Evolutionary conservation across 2,113 vertebrate genomes (phyloP), one percentile per base, ranked within the genome.

Genomic region (Anguilla japonica): DNA sequence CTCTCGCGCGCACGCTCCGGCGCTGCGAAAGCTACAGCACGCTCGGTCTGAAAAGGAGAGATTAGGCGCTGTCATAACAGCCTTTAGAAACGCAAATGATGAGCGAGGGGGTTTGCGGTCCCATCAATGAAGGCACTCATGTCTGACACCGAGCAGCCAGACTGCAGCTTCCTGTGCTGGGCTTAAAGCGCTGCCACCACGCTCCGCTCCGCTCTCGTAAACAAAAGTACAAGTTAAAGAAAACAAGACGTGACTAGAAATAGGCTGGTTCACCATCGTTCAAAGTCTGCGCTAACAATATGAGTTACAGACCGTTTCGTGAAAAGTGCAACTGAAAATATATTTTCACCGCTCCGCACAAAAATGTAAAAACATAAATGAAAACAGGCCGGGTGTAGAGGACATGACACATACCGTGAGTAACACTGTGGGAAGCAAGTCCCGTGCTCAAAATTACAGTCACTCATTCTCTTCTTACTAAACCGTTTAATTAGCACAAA

Each of bases 221-320:
- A 26, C 84, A 6, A 41, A 18, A 5, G 26, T n/a, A 75, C 11
- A 75, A n/a, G 71, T 34, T 5, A 13, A 53, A 53, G 50, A 14
- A 9, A 75, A 75, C 1, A 13, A 14, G 71, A 53, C 14, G 34
- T 71, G 71, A 39, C 84, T 41, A 50, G 46, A 81, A 85, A 41
- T 81, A 34, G 34, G 40, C 50, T 85, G 57, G 78, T 80, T 85
- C 11, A 81, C 29, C 46, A 85, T 56, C 60, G 26, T 8, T 67
- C 29, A 85, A 79, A 60, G n/a, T 40, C 78, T 20, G 16, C n/a
- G 40, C 67, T 85, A 53, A 46, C 71, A 85, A 79, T 75, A 75
- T 16, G 39, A 85, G 79, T 79, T 34, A 46, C 34, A 14, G 41
- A 71, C 71, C 75, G 79, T 80, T 80, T 85, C 46, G 84, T 80